Conservation (phyloP, 2,888 invertebrate genomes). For the Thecophora atra region DNA sequence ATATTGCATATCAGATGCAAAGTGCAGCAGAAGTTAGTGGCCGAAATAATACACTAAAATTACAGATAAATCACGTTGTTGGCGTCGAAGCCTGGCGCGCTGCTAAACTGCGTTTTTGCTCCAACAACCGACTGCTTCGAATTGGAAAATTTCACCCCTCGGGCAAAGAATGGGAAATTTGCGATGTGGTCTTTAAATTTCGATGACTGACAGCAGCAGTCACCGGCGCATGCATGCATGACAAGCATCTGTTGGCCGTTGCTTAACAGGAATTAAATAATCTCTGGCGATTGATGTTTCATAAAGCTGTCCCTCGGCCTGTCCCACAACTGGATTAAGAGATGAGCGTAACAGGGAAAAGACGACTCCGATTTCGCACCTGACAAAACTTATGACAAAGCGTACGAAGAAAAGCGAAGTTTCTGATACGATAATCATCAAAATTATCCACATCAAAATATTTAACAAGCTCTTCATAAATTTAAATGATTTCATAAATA, state of each 20-base stretch:
- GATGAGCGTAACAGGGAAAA: neutral
- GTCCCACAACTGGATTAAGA: neutral
- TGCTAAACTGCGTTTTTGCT: slow-evolving; percentile 7
- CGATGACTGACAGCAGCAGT: slow-evolving; percentile 15
- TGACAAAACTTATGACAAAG: neutral
- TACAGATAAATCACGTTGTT: slow-evolving; percentile 14
- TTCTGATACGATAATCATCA: neutral
- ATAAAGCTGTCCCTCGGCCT: neutral
- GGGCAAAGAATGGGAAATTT: neutral
- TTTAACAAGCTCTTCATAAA: no score
- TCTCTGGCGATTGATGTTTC: neutral
- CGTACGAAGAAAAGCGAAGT: neutral
- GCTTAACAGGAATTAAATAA: slow-evolving; percentile 9
- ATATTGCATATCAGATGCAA: slow-evolving; percentile 21
- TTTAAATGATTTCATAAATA: no score
- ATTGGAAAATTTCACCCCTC: slow-evolving; percentile 18
- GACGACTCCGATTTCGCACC: no score
- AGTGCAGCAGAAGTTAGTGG: slow-evolving; percentile 9
- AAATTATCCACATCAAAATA: no score
- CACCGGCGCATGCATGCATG: neutral
- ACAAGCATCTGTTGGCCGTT: neutral
- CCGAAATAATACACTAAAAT: slow-evolving; percentile 15
- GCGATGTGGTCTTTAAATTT: neutral
- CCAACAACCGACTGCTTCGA: neutral
- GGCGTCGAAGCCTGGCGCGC: neutral